Evolutionary conservation across 2,888 invertebrate genomes (phyloP), one percentile per base, ranked within the genome.

Genomic region (Conchocele bisecta): DNA sequence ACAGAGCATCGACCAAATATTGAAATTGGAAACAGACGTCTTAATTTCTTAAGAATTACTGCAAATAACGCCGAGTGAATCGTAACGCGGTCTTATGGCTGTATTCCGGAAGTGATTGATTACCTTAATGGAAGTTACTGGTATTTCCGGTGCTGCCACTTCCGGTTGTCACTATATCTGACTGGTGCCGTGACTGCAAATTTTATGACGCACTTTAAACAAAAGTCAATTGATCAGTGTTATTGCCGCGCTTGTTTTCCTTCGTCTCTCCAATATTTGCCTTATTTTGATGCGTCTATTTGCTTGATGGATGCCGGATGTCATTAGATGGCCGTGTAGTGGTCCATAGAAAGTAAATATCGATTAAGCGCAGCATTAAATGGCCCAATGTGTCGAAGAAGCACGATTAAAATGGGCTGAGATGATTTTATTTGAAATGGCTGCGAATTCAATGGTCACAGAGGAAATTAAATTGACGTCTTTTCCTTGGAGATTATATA

Each of bases 91-190:
- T 56, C 54, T 54, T 54, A 22, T 33, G 9, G 28, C 29, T 24
- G 37, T 60, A 37, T 57, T 51, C 77, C 77, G 77, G 77, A 77
- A 77, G 74, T 58, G 74, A 74, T 77, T 77, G 77, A 77, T 77
- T 77, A 65, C 81, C 68, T 79, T 81, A 81, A 81, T 81, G 81
- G 81, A 81, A 81, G 79, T 81, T 75, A 79, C 81, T 81, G 72
- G 81, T 81, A 79, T 81, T 69, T 81, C 81, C 81, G 79, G 70
- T 72, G 65, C 64, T 56, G 58, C 59, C 53, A 61, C 75, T 79
- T 81, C 81, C 75, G 81, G 79, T 63, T 77, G 77, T 77, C 77
- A 77, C 68, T 60, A 57, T 63, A 68, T 68, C 64, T 58, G 53
- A 61, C 59, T 63, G 41, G 60, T 71, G 70, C 69, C 77, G 77